Evolutionary conservation across 1,140 invertebrate genomes (phyloP).

Genomic region (Asbolus verrucosus): DNA sequence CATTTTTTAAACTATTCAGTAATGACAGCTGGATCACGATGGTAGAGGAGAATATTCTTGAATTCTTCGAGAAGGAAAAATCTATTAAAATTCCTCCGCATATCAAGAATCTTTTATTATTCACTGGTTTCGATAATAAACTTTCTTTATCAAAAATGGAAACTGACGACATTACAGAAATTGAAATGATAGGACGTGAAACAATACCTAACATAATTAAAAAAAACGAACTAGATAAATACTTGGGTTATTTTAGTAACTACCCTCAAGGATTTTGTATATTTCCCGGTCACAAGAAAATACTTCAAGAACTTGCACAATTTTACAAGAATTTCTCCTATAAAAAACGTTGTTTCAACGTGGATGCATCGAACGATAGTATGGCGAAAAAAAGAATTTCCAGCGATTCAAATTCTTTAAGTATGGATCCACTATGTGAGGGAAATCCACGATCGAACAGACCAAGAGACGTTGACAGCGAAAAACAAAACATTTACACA

Average conservation of each 20-base stretch:
- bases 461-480: not conserved
- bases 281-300: slow-evolving; percentile 13
- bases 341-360: not conserved
- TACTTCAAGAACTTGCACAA: not conserved
- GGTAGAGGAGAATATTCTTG: slow-evolving; percentile 6
- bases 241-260: not conserved
- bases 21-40: no score
- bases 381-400: not conserved
- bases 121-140: slow-evolving; percentile 17
- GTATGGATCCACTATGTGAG: no score
- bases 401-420: no score
- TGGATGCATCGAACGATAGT: not conserved
- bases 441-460: no score
- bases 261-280: not conserved
- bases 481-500: slow-evolving; percentile 13
- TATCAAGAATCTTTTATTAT: not conserved
- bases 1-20: no score
- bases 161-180: not conserved
- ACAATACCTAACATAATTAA: not conserved
- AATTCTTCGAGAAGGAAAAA: slow-evolving; percentile 7
- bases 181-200: slow-evolving; percentile 1
- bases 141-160: not conserved
- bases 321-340: not conserved
- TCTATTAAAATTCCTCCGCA: not conserved
- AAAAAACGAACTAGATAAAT: not conserved